A percentile compares a stretch with the other conserved stretches of the same genome.
Evolutionary conservation across 1,140 invertebrate genomes (phyloP).

Genomic region (Steinernema khuongi): DNA sequence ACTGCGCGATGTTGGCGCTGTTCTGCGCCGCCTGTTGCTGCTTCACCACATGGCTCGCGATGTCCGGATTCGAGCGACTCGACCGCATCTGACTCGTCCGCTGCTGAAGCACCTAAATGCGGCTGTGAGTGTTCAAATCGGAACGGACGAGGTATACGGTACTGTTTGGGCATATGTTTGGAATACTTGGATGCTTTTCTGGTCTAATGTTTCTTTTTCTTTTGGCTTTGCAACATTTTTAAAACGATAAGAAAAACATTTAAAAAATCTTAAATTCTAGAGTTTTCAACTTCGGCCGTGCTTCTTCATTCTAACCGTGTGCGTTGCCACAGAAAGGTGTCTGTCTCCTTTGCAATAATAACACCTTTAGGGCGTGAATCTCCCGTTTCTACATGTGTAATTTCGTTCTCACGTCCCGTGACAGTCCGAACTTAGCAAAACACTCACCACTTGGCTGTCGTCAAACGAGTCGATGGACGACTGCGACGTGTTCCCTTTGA

Average conservation of each 20-base stretch:
- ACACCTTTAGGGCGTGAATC: no score
- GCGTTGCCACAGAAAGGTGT: no score
- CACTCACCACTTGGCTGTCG: neutral
- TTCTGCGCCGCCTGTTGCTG: slow-evolving; percentile 13
- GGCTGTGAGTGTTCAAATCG: slow-evolving; percentile 10
- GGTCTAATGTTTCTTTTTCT: slow-evolving; percentile 28
- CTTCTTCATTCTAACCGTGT: no score
- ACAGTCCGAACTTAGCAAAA: no score
- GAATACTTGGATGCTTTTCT: slow-evolving; percentile 24
- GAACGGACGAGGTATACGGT: neutral
- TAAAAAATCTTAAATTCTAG: no score
- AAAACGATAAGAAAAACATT: no score
- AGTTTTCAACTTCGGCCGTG: no score
- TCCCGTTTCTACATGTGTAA: no score
- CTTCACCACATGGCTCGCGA: slow-evolving; percentile 39
- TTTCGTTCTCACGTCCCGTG: no score
- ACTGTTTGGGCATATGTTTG: slow-evolving; percentile 1
- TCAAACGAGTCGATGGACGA: slow-evolving; percentile 5
- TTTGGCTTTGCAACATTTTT: no score
- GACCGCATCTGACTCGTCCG: slow-evolving; percentile 33
- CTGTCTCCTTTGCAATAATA: no score
- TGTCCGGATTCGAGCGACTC: slow-evolving; percentile 58
- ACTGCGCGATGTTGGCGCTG: slow-evolving; percentile 34
- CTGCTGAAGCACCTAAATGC: slow-evolving; percentile 27
- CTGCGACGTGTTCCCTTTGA: slow-evolving; percentile 27